These are phyloP conservation scores for Syngnathus scovelli DNA, from an alignment of 2,113 vertebrate genomes.

Conservation along the genomic window DNA sequence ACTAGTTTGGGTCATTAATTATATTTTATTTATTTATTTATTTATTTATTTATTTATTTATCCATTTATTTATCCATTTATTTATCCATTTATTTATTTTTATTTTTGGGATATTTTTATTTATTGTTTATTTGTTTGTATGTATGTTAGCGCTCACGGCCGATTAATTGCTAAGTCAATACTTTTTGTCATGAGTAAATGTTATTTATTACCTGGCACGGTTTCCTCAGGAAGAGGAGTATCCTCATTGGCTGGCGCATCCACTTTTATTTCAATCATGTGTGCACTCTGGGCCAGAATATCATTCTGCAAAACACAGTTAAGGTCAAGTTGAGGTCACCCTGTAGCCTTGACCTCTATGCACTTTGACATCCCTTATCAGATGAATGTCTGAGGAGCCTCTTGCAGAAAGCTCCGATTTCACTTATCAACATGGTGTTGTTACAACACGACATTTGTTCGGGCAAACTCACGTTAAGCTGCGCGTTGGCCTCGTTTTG, in stretches of 20 bases:
- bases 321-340: not conserved
- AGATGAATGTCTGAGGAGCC: conserved; percentile 44
- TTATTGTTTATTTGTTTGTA: too few relatives aligned
- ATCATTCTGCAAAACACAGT: conserved; percentile 54
- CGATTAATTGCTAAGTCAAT: not conserved
- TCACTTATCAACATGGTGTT: conserved; percentile 46
- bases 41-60: too few relatives aligned
- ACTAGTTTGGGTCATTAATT: too few relatives aligned
- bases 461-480: conserved; percentile 75
- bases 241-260: conserved; percentile 74
- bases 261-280: conserved; percentile 74
- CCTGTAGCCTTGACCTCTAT: not conserved
- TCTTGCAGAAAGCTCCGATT: conserved; percentile 37
- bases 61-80: too few relatives aligned
- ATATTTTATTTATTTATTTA: too few relatives aligned
- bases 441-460: conserved; percentile 20
- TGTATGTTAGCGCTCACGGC: too few relatives aligned
- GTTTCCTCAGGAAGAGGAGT: conserved; percentile 76
- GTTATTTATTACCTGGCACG: conserved; percentile 77
- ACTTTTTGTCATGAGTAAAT: not conserved
- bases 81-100: too few relatives aligned
- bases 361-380: conserved; percentile 24
- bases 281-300: conserved; percentile 64
- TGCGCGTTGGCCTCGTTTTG: conserved; percentile 83
- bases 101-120: too few relatives aligned